Conservation (phyloP, 2,113 vertebrate species). For the Crotalus tigris region DNA sequence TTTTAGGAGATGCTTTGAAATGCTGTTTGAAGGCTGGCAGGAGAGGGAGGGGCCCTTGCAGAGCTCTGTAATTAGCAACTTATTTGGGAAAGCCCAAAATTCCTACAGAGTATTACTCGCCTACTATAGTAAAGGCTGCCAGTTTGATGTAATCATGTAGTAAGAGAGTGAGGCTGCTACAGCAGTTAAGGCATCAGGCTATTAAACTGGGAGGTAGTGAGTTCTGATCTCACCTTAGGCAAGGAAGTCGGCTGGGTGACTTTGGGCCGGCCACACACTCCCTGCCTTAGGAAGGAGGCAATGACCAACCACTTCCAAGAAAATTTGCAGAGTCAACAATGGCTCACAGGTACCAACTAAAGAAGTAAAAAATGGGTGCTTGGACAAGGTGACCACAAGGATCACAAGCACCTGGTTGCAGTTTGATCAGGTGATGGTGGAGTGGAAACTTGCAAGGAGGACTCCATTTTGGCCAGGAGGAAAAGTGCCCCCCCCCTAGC, state of each 20-base stretch:
- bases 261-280: not conserved
- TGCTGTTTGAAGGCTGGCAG: not conserved
- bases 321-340: not conserved
- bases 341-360: not conserved
- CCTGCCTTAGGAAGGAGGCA: not conserved
- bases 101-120: not conserved
- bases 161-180: not conserved
- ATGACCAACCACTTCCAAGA: not conserved
- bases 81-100: not conserved
- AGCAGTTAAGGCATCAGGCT: not conserved
- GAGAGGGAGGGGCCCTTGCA: not conserved
- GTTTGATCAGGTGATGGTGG: not conserved
- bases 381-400: not conserved
- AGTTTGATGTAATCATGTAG: not conserved
- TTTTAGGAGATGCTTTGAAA: not conserved
- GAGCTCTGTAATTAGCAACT: not conserved
- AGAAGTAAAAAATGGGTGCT: not conserved
- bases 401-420: not conserved
- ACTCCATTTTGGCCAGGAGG: not conserved
- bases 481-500: not conserved
- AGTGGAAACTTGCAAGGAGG: not conserved
- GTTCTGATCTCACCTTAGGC: not conserved
- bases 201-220: not conserved
- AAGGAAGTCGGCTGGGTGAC: not conserved
- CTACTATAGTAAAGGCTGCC: not conserved